Evolutionary conservation across 2,888 invertebrate species (phyloP).

Genomic region (Agrochola lota): DNA sequence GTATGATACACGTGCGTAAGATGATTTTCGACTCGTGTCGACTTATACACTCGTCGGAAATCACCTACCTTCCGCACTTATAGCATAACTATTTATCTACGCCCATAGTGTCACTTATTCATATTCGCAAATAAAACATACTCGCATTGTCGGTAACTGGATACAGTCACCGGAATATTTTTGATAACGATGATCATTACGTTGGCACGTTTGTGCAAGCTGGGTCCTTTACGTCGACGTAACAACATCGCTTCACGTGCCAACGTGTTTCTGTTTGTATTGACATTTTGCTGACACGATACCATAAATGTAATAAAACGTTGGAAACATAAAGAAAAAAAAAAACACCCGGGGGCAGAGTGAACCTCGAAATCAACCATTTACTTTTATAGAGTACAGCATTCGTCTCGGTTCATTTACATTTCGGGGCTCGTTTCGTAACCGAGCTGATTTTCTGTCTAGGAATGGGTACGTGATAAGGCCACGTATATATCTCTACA

Average conservation of each 20-base stretch:
- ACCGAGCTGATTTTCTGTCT: conserved; percentile 67
- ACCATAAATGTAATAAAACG: conserved; percentile 68
- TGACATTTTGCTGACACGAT: conserved; percentile 64
- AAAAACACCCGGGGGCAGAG: conserved; percentile 57
- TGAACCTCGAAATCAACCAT: conserved; percentile 70
- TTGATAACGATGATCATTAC: conserved; percentile 58
- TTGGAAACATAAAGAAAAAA: conserved; percentile 62
- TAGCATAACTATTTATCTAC: too few species aligned
- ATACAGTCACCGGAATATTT: conserved; percentile 49
- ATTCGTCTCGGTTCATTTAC: conserved; percentile 72
- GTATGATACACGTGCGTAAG: too few species aligned
- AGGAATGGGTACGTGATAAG: conserved; percentile 58
- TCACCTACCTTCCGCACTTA: too few species aligned
- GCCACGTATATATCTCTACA: conserved; percentile 43
- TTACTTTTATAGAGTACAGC: conserved; percentile 72
- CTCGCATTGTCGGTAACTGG: conserved; percentile 13
- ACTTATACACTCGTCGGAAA: too few species aligned
- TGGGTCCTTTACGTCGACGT: conserved; percentile 25
- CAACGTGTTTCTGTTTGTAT: conserved; percentile 52
- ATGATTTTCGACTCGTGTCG: too few species aligned
- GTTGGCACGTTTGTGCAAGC: conserved; percentile 43
- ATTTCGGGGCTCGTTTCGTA: conserved; percentile 66
- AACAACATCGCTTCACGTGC: conserved; percentile 47
- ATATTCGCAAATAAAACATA: conserved; percentile 24
- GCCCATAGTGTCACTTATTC: conserved; percentile 1